These are phyloP conservation scores for Scolopax mira DNA, from an alignment of 2,113 vertebrate genomes.

Conservation along the genomic window DNA sequence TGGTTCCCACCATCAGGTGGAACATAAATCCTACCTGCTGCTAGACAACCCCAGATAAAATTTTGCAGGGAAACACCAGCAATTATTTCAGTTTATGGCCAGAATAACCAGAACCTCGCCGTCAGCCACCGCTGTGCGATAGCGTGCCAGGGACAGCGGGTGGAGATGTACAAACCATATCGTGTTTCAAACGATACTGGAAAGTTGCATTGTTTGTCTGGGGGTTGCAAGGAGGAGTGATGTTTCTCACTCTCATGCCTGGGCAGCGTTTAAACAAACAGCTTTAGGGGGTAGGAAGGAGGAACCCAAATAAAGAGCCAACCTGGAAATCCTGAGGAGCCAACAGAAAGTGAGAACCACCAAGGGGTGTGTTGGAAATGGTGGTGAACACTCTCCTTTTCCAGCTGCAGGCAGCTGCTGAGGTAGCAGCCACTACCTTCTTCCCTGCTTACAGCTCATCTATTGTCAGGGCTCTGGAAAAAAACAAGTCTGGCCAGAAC, in stretches of 20 bases:
- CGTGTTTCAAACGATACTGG: neutral
- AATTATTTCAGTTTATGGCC: neutral
- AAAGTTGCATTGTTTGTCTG: neutral
- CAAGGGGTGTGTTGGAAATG: fast-evolving
- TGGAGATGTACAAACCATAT: too few relatives aligned
- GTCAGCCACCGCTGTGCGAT: neutral
- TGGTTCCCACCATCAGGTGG: too few relatives aligned
- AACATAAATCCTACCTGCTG: neutral
- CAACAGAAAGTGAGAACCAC: neutral
- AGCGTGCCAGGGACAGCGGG: neutral
- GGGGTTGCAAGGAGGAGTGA: neutral
- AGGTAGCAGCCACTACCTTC: neutral
- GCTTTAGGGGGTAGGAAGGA: neutral
- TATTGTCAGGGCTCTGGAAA: neutral
- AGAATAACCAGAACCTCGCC: neutral
- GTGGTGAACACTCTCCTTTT: neutral
- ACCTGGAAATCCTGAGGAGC: neutral
- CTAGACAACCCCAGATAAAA: neutral
- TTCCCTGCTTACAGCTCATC: neutral
- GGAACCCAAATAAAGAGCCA: neutral
- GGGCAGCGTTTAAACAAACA: neutral
- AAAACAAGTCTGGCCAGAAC: neutral
- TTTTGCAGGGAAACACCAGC: neutral
- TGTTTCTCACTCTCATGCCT: neutral
- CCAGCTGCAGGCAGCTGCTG: neutral